A percentile compares a stretch with the other conserved stretches of the same genome.
These are phyloP conservation scores for Drosophila eohydei DNA, from an alignment of 2,888 invertebrate species.

Conservation along the genomic window DNA sequence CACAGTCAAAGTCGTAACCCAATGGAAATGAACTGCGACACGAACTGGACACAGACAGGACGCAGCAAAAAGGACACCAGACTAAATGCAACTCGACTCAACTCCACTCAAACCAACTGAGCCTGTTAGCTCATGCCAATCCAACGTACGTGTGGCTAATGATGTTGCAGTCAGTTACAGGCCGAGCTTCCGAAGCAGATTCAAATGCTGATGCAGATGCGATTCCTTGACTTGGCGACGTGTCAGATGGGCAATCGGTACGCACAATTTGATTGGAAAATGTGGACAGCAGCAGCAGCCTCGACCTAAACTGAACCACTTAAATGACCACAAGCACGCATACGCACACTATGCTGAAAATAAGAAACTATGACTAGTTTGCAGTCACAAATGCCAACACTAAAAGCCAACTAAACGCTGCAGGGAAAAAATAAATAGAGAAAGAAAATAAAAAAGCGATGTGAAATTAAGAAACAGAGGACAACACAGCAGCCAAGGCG, in stretches of 20 bases:
- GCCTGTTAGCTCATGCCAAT: conserved; percentile 43
- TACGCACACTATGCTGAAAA: conserved; percentile 47
- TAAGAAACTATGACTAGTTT: conserved; percentile 35
- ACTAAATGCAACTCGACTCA: conserved; percentile 3
- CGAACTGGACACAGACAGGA: conserved; percentile 30
- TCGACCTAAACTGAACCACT: conserved; percentile 29
- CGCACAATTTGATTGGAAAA: conserved; percentile 61
- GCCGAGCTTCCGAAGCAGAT: conserved; percentile 17
- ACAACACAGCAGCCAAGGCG: conserved; percentile 29
- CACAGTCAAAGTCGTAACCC: conserved; percentile 56
- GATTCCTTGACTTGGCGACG: conserved; percentile 40
- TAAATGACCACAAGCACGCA: conserved; percentile 48
- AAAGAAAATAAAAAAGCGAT: conserved; percentile 28
- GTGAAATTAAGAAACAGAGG: conserved; percentile 53
- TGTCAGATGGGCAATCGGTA: conserved; percentile 44
- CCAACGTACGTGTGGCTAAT: conserved; percentile 66
- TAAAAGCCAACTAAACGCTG: conserved; percentile 31
- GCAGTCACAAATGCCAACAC: conserved; percentile 26
- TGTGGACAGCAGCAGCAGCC: conserved; percentile 1
- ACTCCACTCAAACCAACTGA: conserved; percentile 1
- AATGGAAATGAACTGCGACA: conserved; percentile 78
- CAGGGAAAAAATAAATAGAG: conserved; percentile 17
- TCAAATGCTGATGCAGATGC: conserved; percentile 9
- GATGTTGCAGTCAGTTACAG: conserved; percentile 53
- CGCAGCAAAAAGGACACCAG: conserved; percentile 11